A percentile compares a stretch with the other conserved stretches of the same genome.
Conservation (phyloP, 2,888 invertebrate genomes). For the Rhingia rostrata region DNA sequence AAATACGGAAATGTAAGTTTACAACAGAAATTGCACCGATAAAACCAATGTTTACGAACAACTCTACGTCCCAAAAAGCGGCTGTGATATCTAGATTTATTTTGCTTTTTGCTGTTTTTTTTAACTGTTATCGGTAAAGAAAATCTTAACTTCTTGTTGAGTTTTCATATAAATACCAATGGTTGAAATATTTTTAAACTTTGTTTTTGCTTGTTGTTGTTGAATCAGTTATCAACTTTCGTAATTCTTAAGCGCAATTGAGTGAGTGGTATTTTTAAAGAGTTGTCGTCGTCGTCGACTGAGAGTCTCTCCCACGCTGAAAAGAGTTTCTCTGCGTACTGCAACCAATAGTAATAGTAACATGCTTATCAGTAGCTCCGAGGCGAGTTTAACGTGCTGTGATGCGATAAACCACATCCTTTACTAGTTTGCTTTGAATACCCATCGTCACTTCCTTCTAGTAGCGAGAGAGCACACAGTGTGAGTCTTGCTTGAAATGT, state of each 20-base stretch:
- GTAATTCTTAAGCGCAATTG: slow-evolving; percentile 47
- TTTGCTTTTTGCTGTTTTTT: background rate
- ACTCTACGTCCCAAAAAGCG: background rate
- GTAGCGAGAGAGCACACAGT: slow-evolving; percentile 13
- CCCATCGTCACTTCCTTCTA: slow-evolving; percentile 61
- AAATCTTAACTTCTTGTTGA: slow-evolving; percentile 6
- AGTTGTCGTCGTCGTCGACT: slow-evolving; percentile 16
- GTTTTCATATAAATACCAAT: slow-evolving; percentile 21
- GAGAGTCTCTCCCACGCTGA: slow-evolving; percentile 11
- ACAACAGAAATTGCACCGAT: slow-evolving; percentile 32
- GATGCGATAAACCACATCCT: slow-evolving; percentile 71
- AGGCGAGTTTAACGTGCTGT: slow-evolving; percentile 56
- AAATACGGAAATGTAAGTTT: slow-evolving; percentile 29
- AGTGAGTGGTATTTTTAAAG: slow-evolving; percentile 27
- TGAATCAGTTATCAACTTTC: slow-evolving; percentile 56
- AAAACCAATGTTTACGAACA: slow-evolving; percentile 14
- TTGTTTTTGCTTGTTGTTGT: background rate
- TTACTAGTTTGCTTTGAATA: slow-evolving; percentile 41
- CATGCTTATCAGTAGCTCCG: slow-evolving; percentile 49
- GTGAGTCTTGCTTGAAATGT: slow-evolving; percentile 46
- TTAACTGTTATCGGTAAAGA: background rate
- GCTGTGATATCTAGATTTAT: slow-evolving; percentile 7
- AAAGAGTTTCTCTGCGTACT: slow-evolving; percentile 20
- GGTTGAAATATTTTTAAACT: slow-evolving; percentile 47
- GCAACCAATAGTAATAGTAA: slow-evolving; percentile 8